A percentile compares a stretch with the other conserved stretches of the same genome.
These are phyloP conservation scores for Cricetomys ansorgei DNA, from an alignment of 2,113 vertebrate genomes.

Conservation along the genomic window DNA sequence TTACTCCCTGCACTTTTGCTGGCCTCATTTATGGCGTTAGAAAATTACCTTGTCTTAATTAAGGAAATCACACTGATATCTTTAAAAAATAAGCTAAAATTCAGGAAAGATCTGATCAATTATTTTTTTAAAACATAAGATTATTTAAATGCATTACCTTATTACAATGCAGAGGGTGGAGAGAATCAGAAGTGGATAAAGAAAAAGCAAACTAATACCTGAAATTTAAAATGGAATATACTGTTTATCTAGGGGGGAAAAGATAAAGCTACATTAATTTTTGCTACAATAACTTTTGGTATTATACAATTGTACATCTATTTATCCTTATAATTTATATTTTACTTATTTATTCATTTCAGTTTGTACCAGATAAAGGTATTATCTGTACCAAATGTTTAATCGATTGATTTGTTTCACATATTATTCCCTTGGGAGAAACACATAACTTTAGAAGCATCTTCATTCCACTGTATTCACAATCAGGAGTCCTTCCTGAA, in stretches of 20 bases:
- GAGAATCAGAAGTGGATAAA: neutral
- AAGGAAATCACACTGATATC: conserved; percentile 20
- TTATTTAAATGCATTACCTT: neutral
- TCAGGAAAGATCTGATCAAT: neutral
- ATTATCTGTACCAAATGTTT: neutral
- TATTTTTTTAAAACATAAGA: neutral
- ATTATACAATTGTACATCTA: neutral
- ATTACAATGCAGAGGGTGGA: neutral
- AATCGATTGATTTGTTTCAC: neutral
- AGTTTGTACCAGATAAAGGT: neutral
- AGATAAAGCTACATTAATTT: neutral
- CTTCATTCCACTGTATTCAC: neutral
- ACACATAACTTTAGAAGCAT: neutral
- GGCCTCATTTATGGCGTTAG: neutral
- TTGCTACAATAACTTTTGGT: neutral
- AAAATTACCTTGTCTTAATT: conserved; percentile 57
- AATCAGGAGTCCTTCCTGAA: neutral
- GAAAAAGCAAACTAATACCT: neutral
- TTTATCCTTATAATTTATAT: neutral
- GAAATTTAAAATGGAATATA: neutral
- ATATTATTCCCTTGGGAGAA: neutral
- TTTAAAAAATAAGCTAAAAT: neutral
- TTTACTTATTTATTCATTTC: neutral
- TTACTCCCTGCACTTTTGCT: conserved; percentile 13
- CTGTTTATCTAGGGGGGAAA: neutral